Base-by-base conservation (phyloP, 2,888 invertebrate genomes). In the Tetragnatha montana region DNA sequence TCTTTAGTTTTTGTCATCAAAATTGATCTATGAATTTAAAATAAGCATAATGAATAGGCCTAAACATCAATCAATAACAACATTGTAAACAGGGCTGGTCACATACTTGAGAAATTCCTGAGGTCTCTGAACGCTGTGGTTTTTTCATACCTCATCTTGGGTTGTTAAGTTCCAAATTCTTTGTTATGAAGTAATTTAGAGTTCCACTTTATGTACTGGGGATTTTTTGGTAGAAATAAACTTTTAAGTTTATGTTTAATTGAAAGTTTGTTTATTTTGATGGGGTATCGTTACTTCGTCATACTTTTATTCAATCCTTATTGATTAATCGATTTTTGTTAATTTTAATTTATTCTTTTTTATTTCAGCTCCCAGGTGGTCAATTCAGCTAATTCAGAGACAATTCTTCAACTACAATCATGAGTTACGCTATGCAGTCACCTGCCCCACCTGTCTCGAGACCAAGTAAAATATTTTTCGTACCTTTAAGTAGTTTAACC, bases 341-440 rank as follows among this genome's bases (percentile, higher is more conserved):
- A 35, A 35, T 35, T 35, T 35, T 35, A 35, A 35, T 2, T 35
- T 35, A 4, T 35, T 2, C 4, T 35, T 35, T 35, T 21, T 68
- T 83, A 17, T 68, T 84, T 69, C 14, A 84, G 78, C 8, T 73
- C 8, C 21, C 35, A 74, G 86, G 81, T 80, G 81, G 87, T 60
- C 68, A 71, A n/a, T 69, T 47, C 21, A 4, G 4, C 35, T 35
- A 74, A 75, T 47, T 74, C 17, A 22, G 8, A 51, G 82, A 22
- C 17, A 49, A 35, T n/a, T 19, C n/a, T 74, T 60, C 8, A 51
- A 8, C 21, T 81, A 8, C 6, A 35, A 88, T 73, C 22, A 91
- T 91, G 91, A 91, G 91, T 76, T 91, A 91, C 76, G 89, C 86
- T 50, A 82, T 89, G 89, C 89, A 89, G 71, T 89, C 91, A 3